Base-by-base conservation (phyloP, 2,888 invertebrate species). In the Blera fallax region DNA sequence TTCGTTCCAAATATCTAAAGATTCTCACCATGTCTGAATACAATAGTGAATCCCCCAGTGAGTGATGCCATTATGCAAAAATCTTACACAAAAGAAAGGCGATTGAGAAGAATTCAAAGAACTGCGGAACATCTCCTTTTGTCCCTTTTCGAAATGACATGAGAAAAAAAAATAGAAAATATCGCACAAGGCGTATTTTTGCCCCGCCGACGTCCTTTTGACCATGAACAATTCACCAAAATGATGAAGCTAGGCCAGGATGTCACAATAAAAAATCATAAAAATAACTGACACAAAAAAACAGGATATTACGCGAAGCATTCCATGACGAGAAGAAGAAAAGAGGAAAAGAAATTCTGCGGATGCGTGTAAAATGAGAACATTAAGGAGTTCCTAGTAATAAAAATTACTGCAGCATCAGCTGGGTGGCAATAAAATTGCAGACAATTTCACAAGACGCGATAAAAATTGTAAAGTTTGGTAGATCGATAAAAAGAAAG, bases 51-150 rank as follows among this genome's bases (percentile, higher is more conserved):
- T 16, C 40, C 50, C 16, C 27, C 50, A 21, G 7, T 48, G 58
- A 48, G n/a, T 43, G 32, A n/a, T 10, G 24, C 48, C 24, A 72
- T 60, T 72, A 65, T 65, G 56, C 43, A 56, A 70, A 56, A 56
- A 43, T 45, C 32, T 48, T 50, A n/a, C 32, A 27, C 72, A 37
- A 40, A 70, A 58, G 45, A 18, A 60, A 27, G 18, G 50, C 43
- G 50, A 27, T 72, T 72, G 18, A 60, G 60, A 60, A 16, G 60
- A 60, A 60, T 50, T 72, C 37, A 50, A 50, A 50, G 34, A 48
- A 65, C 2, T 18, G 50, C 50, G 64, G n/a, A 64, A 29, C 64
- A 60, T 50, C 48, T 24, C 48, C 37, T 40, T 50, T 72, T 60
- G 37, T 27, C 10, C 54, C 8, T 54, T 29, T 40, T 60, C 10